Base-by-base conservation (phyloP, 2,888 invertebrate species). In the Trisateles emortualis region DNA sequence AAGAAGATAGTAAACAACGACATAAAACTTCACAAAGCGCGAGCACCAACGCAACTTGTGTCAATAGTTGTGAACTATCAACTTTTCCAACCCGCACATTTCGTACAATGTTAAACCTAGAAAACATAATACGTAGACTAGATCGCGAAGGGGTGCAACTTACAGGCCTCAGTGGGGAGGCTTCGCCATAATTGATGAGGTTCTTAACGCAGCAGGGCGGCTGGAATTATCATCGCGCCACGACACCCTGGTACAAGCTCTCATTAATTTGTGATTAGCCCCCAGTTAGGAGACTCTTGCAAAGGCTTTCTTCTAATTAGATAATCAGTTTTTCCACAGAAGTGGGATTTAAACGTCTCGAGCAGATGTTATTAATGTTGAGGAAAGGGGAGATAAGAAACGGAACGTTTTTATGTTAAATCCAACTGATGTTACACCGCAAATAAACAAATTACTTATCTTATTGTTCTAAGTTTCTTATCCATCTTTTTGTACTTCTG, bases 221-320 rank as follows among this genome's bases (percentile, higher is more conserved):
- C 75, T 69, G 79, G 86, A 88, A 89, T 90, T 90, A 90, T 92
- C 90, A 90, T 89, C 83, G 84, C 81, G 77, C 77, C 79, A 76
- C 88, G 88, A 89, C 89, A 86, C 88, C 81, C 78, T 78, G 81
- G 79, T 88, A 89, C 90, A 88, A 89, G 87, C 81, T 75, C 83
- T 84, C 91, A 92, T 92, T 92, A 92, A 92, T 92, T 92, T 86
- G 87, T 92, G 92, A 92, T 92, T 92, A 92, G 91, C 87, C 84
- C 81, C 81, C 86, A 83, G 85, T 88, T 82, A 84, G 77, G 80
- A 84, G 80, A 85, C 78, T 79, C 86, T 86, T 83, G 76, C 71
- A 75, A 74, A 79, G 83, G 84, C 86, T 86, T 84, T 87, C 87
- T 86, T 88, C 87, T 89, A 90, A 90, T 91, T 89, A 87, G 84